Evolutionary conservation across 2,797 vertebrate genomes (phyloP).

Genomic region (Hoplostethus mediterraneus): DNA sequence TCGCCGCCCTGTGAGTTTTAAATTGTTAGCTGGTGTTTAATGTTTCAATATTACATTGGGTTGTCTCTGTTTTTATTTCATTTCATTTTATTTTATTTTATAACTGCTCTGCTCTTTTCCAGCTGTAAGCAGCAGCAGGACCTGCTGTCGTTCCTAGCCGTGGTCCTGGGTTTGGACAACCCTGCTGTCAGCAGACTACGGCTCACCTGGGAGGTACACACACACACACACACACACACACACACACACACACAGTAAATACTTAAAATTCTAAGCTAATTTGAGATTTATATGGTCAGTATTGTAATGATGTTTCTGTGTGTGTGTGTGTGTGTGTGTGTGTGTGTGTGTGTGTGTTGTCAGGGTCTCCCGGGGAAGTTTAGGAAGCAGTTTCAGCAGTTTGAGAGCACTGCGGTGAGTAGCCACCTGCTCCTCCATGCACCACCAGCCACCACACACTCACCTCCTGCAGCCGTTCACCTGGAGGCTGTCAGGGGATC

Average conservation of each 20-base stretch:
- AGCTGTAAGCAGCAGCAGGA: conserved; percentile 98
- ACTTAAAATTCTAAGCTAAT: too few relatives aligned
- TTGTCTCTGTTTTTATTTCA: not conserved
- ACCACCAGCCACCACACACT: too few relatives aligned
- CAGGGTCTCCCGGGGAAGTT: conserved; percentile 97
- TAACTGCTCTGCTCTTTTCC: conserved; percentile 21
- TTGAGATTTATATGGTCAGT: not conserved
- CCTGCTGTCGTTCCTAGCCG: conserved; percentile 93
- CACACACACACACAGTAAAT: conserved; percentile 5
- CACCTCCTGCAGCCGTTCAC: too few relatives aligned
- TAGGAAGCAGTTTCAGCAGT: conserved; percentile 96
- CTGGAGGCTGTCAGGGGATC: too few relatives aligned
- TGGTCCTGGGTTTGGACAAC: conserved; percentile 94
- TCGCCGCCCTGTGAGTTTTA: conserved; percentile 91
- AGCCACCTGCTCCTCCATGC: not conserved
- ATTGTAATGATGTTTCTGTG: not conserved
- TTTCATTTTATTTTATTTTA: not conserved
- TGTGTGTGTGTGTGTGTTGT: conserved; percentile 22
- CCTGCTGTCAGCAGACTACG: conserved; percentile 92
- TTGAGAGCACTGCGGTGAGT: conserved; percentile 93
- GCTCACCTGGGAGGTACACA: conserved; percentile 95
- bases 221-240: conserved; percentile 9
- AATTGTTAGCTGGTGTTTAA: too few relatives aligned
- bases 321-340: conserved; percentile 15
- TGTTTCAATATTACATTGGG: too few relatives aligned